Percentiles rank a stretch among this genome's conserved stretches.
phyloP scores from a whole-genome alignment of 2,113 vertebrate genomes.

The Ceuthmochares aereus region DNA sequence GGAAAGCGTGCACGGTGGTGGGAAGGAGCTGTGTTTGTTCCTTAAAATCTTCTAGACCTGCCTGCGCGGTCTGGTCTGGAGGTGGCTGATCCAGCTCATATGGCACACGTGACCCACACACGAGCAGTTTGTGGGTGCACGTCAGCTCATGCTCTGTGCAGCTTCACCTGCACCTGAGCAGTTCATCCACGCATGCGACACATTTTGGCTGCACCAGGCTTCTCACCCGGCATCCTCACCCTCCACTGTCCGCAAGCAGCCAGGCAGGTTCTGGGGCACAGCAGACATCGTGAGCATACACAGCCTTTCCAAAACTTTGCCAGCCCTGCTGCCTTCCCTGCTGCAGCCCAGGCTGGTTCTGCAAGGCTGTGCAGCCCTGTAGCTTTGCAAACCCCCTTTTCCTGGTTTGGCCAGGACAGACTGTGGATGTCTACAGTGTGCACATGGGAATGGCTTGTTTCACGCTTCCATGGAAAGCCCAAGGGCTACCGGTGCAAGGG shows the following conservation, averaged over 20 bases:
- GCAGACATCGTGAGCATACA: neutral
- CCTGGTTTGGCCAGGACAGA: neutral
- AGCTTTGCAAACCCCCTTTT: neutral
- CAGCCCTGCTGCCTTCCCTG: neutral
- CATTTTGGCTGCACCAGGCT: rapidly evolving
- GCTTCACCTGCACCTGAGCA: too few relatives aligned
- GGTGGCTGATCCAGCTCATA: neutral
- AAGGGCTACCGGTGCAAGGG: neutral
- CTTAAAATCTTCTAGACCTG: neutral
- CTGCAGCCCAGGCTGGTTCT: neutral
- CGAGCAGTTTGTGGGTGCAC: too few relatives aligned
- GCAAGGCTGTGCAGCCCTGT: rapidly evolving
- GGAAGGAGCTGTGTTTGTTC: neutral
- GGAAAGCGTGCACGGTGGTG: rapidly evolving
- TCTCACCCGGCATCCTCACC: neutral
- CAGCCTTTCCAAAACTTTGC: neutral
- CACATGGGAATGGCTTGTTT: neutral
- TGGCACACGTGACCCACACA: too few relatives aligned
- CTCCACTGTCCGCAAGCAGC: neutral
- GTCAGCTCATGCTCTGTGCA: too few relatives aligned
- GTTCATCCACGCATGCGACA: rapidly evolving
- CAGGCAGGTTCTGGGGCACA: neutral
- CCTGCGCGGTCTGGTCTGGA: neutral
- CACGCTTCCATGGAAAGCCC: neutral
- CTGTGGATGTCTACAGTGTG: neutral